Percentiles rank a stretch among this genome's conserved stretches.
These are phyloP conservation scores for Chelonoidis abingdonii DNA, from an alignment of 2,113 vertebrate species.

Conservation along the genomic window DNA sequence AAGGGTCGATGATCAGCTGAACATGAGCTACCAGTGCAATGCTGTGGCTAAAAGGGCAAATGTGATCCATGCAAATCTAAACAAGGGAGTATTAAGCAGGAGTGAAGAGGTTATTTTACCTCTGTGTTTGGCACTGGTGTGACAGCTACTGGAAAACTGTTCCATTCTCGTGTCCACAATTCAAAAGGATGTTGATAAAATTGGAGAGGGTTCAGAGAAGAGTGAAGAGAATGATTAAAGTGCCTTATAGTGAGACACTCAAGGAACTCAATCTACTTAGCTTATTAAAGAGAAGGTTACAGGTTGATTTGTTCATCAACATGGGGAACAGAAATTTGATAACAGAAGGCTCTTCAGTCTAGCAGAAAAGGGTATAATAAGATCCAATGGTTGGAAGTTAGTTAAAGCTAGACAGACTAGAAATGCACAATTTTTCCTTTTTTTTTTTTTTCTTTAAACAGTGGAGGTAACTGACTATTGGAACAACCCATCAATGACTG, in stretches of 20 bases:
- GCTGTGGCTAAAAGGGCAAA: not conserved
- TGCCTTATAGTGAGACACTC: not conserved
- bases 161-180: not conserved
- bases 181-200: not conserved
- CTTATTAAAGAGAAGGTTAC: not conserved
- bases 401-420: not conserved
- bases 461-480: not conserved
- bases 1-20: not conserved
- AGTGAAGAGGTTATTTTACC: not conserved
- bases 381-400: not conserved
- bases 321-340: not conserved
- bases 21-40: not conserved
- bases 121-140: not conserved
- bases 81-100: not conserved
- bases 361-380: not conserved
- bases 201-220: not conserved
- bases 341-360: not conserved
- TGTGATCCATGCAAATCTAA: not conserved
- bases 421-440: not conserved
- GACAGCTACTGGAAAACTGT: not conserved
- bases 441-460: not conserved
- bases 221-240: not conserved
- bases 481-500: not conserved
- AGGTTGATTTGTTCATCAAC: not conserved
- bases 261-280: not conserved